Conservation (phyloP, 2,797 vertebrate genomes). For the Merluccius polli region DNA sequence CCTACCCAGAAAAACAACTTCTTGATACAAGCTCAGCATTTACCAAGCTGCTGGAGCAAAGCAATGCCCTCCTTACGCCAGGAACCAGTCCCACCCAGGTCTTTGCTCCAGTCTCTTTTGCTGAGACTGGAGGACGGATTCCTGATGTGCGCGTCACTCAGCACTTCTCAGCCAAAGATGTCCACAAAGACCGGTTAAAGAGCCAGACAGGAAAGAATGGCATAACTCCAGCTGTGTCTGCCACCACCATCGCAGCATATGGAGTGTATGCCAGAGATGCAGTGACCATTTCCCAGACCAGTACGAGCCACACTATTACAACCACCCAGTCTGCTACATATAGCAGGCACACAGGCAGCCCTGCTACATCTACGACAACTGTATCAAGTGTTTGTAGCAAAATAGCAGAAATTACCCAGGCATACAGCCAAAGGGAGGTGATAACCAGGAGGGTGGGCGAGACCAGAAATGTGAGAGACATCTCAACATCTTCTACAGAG, state of each 20-base stretch:
- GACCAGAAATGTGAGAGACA: conserved; percentile 67
- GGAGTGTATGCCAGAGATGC: conserved; percentile 76
- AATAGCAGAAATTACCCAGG: conserved; percentile 82
- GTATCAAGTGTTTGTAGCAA: conserved; percentile 76
- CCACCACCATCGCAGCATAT: conserved; percentile 76
- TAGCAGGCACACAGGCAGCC: conserved; percentile 58
- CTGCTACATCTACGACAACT: conserved; percentile 66
- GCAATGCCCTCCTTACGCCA: conserved; percentile 88
- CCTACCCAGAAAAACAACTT: conserved; percentile 83
- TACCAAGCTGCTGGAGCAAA: conserved; percentile 89
- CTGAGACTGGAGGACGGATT: conserved; percentile 78
- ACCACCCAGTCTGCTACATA: conserved; percentile 68
- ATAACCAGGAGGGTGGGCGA: conserved; percentile 71
- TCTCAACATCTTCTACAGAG: conserved; percentile 66
- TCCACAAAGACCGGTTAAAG: conserved; percentile 79
- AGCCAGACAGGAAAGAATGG: conserved; percentile 78
- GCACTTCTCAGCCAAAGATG: conserved; percentile 88
- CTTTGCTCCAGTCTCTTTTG: conserved; percentile 91
- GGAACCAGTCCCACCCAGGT: conserved; percentile 97
- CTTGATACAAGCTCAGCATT: conserved; percentile 89
- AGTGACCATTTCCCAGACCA: conserved; percentile 71
- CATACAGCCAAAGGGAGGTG: conserved; percentile 77
- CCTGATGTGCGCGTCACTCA: conserved; percentile 94
- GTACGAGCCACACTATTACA: conserved; percentile 68
- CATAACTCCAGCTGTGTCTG: conserved; percentile 69